Evolutionary conservation across 1,140 invertebrate species (phyloP).

Genomic region (Copidosoma floridanum): DNA sequence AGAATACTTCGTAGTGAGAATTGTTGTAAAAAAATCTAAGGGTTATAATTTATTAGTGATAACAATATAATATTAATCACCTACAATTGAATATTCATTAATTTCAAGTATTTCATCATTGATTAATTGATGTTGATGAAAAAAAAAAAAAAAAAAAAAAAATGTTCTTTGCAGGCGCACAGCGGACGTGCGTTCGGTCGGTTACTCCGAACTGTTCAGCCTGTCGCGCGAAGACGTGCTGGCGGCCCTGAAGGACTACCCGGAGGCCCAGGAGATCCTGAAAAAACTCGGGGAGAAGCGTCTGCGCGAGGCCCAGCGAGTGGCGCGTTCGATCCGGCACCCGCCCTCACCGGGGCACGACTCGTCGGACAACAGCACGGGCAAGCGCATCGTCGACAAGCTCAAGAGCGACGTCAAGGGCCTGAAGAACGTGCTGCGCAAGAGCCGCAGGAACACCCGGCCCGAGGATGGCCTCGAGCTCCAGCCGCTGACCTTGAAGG

Average conservation of each 20-base stretch:
- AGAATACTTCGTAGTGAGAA: no score
- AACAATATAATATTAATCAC: no score
- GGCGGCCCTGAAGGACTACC: constrained; percentile 93
- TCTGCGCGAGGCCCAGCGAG: constrained; percentile 72
- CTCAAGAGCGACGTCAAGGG: constrained; percentile 80
- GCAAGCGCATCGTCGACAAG: constrained; percentile 77
- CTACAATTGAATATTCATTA: no score
- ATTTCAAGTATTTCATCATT: no score
- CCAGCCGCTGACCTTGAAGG: constrained; percentile 58
- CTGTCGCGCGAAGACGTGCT: constrained; percentile 92
- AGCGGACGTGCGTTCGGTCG: constrained; percentile 92
- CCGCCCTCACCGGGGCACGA: constrained; percentile 51
- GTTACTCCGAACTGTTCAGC: constrained; percentile 94
- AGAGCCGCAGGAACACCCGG: constrained; percentile 59
- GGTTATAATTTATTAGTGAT: no score
- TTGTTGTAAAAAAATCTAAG: no score
- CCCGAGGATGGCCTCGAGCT: constrained; percentile 55
- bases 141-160: no score
- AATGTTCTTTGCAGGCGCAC: constrained; percentile 82
- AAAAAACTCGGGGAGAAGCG: constrained; percentile 83
- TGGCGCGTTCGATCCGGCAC: constrained; percentile 33
- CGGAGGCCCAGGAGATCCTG: constrained; percentile 91
- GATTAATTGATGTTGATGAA: no score
- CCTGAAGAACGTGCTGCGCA: constrained; percentile 65
- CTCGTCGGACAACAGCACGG: constrained; percentile 66